Evolutionary conservation across 2,888 invertebrate species (phyloP), one percentile per base, ranked within the genome.

Genomic region (Ecdyonurus torrentis): DNA sequence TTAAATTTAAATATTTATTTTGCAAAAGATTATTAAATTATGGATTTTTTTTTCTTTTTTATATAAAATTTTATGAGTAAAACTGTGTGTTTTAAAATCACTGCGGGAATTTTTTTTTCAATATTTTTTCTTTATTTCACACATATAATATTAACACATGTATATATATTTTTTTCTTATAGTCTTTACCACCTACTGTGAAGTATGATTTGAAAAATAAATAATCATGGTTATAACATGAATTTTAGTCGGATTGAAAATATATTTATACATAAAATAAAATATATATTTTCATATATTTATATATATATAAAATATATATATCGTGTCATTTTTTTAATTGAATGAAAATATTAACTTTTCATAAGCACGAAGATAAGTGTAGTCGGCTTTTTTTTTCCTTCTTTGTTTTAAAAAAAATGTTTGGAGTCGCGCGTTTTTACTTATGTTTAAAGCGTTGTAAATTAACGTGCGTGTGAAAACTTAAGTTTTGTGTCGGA

Each of bases 391-490:
- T 37, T 10, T n/a, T n/a, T n/a, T n/a, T n/a, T n/a, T n/a, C n/a
- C n/a, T n/a, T 5, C 37, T 37, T 37, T 37, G 37, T 37, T 55
- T 55, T n/a, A 55, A 22, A n/a, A n/a, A n/a, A n/a, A n/a, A n/a
- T n/a, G n/a, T n/a, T n/a, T n/a, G n/a, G n/a, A n/a, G n/a, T n/a
- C n/a, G n/a, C 55, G 55, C 55, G 55, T n/a, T n/a, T n/a, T n/a
- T 22, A n/a, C 55, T 22, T 55, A 20, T 18, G 22, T 20, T n/a
- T n/a, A n/a, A n/a, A 22, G 55, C 22, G 55, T 20, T 55, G 55
- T 55, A 22, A 55, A 55, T 55, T 55, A 55, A 18, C 15, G 55
- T 55, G 55, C 55, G 55, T 55, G 55, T 55, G 55, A 55, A 55
- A 55, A 55, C 55, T 7, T 20, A n/a, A n/a, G 55, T 55, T 55